phyloP scores from a whole-genome alignment of 2,888 invertebrate species.

The Dicroscelio sp. region DNA sequence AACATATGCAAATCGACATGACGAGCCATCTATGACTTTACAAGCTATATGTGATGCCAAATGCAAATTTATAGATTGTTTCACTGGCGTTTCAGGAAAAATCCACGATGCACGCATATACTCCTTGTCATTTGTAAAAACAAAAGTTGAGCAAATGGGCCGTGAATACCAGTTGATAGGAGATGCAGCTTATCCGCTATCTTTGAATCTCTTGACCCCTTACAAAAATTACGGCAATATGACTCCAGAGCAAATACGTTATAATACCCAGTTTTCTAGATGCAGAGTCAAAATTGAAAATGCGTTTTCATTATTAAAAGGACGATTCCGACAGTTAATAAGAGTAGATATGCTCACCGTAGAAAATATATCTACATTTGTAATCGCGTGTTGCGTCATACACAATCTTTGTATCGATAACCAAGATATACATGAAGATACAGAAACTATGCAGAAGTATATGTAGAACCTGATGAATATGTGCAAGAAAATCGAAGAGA shows the following conservation, averaged over 20 bases:
- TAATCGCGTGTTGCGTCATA: neutral
- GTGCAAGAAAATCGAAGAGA: neutral
- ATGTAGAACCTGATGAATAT: neutral
- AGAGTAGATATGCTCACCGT: neutral
- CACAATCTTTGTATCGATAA: constrained; percentile 3
- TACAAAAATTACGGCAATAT: too few species aligned
- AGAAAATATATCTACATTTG: neutral
- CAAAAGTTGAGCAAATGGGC: too few species aligned
- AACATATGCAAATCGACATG: neutral
- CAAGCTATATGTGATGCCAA: constrained; percentile 22
- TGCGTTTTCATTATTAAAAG: too few species aligned
- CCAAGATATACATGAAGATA: neutral
- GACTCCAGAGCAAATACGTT: too few species aligned
- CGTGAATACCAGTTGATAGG: too few species aligned
- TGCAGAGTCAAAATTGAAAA: too few species aligned
- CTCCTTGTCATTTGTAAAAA: too few species aligned
- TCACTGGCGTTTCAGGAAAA: too few species aligned
- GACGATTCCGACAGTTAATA: neutral
- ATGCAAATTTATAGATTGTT: constrained; percentile 29
- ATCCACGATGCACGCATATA: too few species aligned
- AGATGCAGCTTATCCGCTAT: too few species aligned
- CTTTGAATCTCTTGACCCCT: too few species aligned
- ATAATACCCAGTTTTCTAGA: too few species aligned
- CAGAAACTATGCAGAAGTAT: neutral
- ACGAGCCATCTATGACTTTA: constrained; percentile 10